phyloP scores from a whole-genome alignment of 2,113 vertebrate genomes.

The Callipepla squamata region DNA sequence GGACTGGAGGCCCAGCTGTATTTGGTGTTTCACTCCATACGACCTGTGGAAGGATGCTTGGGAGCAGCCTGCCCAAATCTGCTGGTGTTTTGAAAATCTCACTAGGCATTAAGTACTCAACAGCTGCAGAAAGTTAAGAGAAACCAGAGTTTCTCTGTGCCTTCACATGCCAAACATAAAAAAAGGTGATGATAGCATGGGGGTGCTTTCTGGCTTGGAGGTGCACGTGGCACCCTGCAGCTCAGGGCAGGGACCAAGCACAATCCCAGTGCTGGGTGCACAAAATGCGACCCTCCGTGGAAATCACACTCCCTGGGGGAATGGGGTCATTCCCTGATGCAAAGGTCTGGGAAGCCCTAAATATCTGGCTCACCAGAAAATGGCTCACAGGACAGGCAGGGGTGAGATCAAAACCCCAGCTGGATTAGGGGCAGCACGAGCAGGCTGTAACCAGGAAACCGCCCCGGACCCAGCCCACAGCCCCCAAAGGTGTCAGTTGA shows the following conservation, averaged over 20 bases:
- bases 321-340: not conserved
- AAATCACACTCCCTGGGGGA: not conserved
- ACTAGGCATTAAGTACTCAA: not conserved
- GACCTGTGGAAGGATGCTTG: not conserved
- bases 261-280: not conserved
- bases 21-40: not conserved
- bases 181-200: fast-evolving
- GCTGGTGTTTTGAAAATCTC: not conserved
- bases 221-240: fast-evolving
- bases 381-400: not conserved
- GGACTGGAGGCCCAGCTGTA: not conserved
- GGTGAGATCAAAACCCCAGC: not conserved
- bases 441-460: not conserved
- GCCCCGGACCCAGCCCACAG: not conserved
- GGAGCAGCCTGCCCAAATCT: not conserved
- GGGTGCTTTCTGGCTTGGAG: not conserved
- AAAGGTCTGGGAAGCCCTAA: not conserved
- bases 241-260: not conserved
- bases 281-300: not conserved
- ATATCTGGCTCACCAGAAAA: not conserved
- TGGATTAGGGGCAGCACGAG: not conserved
- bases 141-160: not conserved
- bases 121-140: fast-evolving
- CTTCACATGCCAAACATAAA: not conserved
- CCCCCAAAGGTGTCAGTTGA: conserved; percentile 27